phyloP scores from a whole-genome alignment of 2,113 vertebrate genomes.

The Mola mola region DNA sequence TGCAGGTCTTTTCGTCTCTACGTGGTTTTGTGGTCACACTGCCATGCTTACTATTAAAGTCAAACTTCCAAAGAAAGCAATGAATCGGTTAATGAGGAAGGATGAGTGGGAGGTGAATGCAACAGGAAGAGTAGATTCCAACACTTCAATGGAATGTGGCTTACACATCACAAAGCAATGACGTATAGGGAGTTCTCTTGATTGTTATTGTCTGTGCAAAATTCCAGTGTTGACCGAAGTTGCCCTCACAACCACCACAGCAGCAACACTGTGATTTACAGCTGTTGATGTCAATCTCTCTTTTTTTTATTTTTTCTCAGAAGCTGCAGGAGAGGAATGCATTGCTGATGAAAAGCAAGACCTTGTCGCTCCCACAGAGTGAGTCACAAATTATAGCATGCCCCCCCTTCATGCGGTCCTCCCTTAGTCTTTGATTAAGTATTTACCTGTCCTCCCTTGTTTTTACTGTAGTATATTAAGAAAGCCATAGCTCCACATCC shows the following conservation, averaged over 20 bases:
- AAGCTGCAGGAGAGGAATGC: conserved; percentile 86
- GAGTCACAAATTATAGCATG: conserved; percentile 49
- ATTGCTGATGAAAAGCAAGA: conserved; percentile 83
- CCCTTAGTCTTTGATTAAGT: conserved; percentile 45
- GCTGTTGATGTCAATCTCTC: conserved; percentile 33
- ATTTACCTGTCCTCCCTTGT: conserved; percentile 58
- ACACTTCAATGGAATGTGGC: conserved; percentile 33
- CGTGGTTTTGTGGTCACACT: conserved; percentile 7
- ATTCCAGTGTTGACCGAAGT: background rate
- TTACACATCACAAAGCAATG: conserved; percentile 13
- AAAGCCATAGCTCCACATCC: conserved; percentile 31
- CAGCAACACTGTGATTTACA: conserved; percentile 14
- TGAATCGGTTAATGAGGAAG: conserved; percentile 6
- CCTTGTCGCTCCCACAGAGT: conserved; percentile 84
- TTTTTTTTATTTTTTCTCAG: conserved; percentile 71
- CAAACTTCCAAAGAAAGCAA: conserved; percentile 18
- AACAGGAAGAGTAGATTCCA: conserved; percentile 31
- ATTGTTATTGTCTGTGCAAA: background rate
- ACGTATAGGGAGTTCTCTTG: background rate
- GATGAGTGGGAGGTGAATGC: background rate
- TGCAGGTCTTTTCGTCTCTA: background rate
- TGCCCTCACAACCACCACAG: background rate
- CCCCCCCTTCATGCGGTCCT: conserved; percentile 7
- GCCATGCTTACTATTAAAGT: background rate
- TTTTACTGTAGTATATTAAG: conserved; percentile 32